Conservation (phyloP, 2,797 vertebrate genomes). For the Paratrypauchen microcephalus region DNA sequence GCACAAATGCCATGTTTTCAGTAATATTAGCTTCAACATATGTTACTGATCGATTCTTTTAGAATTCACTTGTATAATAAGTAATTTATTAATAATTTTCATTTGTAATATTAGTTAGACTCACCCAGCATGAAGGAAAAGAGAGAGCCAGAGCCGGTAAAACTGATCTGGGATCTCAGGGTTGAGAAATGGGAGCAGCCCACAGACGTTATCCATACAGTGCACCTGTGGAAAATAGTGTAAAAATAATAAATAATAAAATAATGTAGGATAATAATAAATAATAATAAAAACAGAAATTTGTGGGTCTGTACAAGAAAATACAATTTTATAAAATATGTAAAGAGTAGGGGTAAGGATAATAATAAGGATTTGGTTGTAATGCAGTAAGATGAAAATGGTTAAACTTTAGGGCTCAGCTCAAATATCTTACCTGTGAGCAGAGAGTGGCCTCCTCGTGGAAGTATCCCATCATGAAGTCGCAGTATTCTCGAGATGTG, state of each 20-base stretch:
- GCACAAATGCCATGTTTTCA: not conserved
- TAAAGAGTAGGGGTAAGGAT: too few relatives aligned
- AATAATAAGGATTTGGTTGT: not conserved
- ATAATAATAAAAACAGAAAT: too few relatives aligned
- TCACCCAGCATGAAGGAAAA: slow-evolving; percentile 97
- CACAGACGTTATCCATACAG: slow-evolving; percentile 97
- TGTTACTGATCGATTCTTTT: too few relatives aligned
- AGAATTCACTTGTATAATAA: not conserved
- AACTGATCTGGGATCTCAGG: slow-evolving; percentile 97
- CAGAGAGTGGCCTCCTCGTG: slow-evolving; percentile 97
- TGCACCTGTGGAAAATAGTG: slow-evolving; percentile 81
- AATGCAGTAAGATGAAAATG: too few relatives aligned
- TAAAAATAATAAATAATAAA: too few relatives aligned
- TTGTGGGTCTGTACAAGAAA: too few relatives aligned
- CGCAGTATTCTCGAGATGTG: slow-evolving; percentile 97
- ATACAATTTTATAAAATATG: too few relatives aligned
- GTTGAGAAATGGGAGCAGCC: slow-evolving; percentile 95
- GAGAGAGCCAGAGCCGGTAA: slow-evolving; percentile 95
- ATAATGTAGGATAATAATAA: too few relatives aligned
- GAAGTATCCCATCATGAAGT: slow-evolving; percentile 97
- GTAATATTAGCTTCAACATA: not conserved
- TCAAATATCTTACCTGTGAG: slow-evolving; percentile 84
- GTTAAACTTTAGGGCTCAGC: not conserved
- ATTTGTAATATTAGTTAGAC: slow-evolving; percentile 38
- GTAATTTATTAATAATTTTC: not conserved